phyloP scores from a whole-genome alignment of 2,888 invertebrate genomes.

The Zele albiditarsus region DNA sequence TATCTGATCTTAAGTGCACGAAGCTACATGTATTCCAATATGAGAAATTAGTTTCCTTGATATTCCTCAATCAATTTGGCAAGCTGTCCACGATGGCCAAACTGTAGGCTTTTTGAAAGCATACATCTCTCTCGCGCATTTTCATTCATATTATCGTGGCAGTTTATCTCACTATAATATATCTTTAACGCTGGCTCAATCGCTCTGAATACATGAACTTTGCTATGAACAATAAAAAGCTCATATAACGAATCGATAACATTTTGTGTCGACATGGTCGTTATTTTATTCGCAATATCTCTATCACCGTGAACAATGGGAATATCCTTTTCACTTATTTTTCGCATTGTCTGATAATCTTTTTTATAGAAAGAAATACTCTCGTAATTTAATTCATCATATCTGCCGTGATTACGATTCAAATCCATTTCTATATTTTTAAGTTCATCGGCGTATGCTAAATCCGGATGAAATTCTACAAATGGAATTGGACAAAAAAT shows the following conservation, averaged over 20 bases:
- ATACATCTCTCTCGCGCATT: constrained; percentile 59
- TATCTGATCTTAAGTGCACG: no score
- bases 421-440: constrained; percentile 78
- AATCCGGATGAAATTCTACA: constrained; percentile 87
- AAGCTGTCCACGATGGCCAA: constrained; percentile 75
- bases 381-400: constrained; percentile 82
- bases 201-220: constrained; percentile 84
- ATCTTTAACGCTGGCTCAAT: constrained; percentile 86
- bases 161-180: constrained; percentile 71
- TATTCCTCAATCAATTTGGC: constrained; percentile 76
- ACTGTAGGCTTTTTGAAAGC: constrained; percentile 61
- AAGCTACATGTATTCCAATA: no score
- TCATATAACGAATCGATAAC: constrained; percentile 77
- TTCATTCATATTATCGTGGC: constrained; percentile 63
- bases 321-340: constrained; percentile 67
- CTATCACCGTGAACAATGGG: constrained; percentile 79
- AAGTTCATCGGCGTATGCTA: constrained; percentile 71
- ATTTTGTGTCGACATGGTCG: constrained; percentile 71
- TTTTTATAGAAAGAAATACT: constrained; percentile 87
- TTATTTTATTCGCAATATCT: constrained; percentile 76
- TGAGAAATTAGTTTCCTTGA: constrained; percentile 46
- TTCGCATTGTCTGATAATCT: constrained; percentile 77
- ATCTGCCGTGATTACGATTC: constrained; percentile 85
- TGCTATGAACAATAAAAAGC: constrained; percentile 80
- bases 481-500: constrained; percentile 95